These are phyloP conservation scores for Mechanitis messenoides DNA, from an alignment of 2,888 invertebrate genomes.

Conservation along the genomic window DNA sequence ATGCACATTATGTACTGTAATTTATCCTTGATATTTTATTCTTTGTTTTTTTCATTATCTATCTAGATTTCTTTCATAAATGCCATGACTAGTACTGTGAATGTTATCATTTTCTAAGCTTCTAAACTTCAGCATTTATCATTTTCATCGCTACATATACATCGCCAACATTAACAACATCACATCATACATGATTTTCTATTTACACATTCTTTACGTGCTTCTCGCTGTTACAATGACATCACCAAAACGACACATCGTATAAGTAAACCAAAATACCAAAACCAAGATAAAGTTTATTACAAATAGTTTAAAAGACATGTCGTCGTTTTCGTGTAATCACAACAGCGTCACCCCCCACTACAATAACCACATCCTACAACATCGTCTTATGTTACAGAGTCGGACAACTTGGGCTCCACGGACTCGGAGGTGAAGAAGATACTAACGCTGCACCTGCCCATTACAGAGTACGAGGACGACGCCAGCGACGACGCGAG, in stretches of 20 bases:
- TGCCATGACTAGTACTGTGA: slow-evolving; percentile 27
- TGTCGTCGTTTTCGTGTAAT: slow-evolving; percentile 30
- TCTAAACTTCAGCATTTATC: slow-evolving; percentile 23
- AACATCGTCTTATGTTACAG: slow-evolving; percentile 69
- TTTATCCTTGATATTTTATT: slow-evolving; percentile 36
- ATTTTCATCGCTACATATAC: slow-evolving; percentile 14
- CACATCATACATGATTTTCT: slow-evolving; percentile 27
- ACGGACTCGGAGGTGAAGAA: slow-evolving; percentile 96
- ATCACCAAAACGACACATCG: slow-evolving; percentile 24
- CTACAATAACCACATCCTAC: slow-evolving; percentile 9
- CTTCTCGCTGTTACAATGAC: slow-evolving; percentile 30
- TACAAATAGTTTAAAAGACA: neutral
- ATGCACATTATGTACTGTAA: slow-evolving; percentile 68
- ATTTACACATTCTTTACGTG: slow-evolving; percentile 30
- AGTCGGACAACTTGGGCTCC: slow-evolving; percentile 95
- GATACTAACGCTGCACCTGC: slow-evolving; percentile 93
- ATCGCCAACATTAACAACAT: slow-evolving; percentile 14
- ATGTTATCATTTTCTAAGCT: slow-evolving; percentile 27
- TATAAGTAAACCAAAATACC: neutral
- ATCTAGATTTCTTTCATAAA: slow-evolving; percentile 36
- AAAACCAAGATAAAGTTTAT: neutral
- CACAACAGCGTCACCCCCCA: slow-evolving; percentile 37
- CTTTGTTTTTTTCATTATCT: slow-evolving; percentile 28
- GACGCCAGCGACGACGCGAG: slow-evolving; percentile 81
- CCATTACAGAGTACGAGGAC: slow-evolving; percentile 95